Evolutionary conservation across 2,113 vertebrate genomes (phyloP).

Genomic region (Pantherophis guttatus): DNA sequence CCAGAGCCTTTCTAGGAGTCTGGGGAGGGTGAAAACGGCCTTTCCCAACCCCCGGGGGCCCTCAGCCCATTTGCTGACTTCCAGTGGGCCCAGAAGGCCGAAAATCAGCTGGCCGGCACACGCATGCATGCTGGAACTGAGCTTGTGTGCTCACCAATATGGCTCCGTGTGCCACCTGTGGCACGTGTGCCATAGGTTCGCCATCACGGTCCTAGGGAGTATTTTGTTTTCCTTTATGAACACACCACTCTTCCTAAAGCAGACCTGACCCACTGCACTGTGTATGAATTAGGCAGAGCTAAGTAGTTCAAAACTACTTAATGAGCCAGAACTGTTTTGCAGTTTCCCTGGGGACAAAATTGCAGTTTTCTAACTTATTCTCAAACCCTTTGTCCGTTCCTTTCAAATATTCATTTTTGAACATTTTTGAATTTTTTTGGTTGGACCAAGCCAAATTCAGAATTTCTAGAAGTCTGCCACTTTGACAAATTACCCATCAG

Average conservation of each 20-base stretch:
- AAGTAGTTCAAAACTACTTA: neutral
- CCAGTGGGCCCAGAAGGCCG: no score
- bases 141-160: no score
- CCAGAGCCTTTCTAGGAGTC: no score
- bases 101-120: no score
- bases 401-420: neutral
- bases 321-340: no score
- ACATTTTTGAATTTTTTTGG: neutral
- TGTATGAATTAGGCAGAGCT: neutral
- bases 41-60: no score
- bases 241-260: neutral
- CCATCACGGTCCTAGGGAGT: neutral
- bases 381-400: neutral
- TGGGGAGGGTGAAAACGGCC: no score
- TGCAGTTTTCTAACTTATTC: neutral
- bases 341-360: no score
- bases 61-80: no score
- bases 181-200: no score
- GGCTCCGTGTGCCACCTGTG: no score
- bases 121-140: no score
- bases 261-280: neutral
- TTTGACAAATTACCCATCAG: neutral
- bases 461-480: neutral
- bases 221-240: neutral
- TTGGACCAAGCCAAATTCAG: neutral